Percentiles rank a stretch among this genome's conserved stretches.
Conservation (phyloP, 2,888 invertebrate species). For the Altica lythri region DNA sequence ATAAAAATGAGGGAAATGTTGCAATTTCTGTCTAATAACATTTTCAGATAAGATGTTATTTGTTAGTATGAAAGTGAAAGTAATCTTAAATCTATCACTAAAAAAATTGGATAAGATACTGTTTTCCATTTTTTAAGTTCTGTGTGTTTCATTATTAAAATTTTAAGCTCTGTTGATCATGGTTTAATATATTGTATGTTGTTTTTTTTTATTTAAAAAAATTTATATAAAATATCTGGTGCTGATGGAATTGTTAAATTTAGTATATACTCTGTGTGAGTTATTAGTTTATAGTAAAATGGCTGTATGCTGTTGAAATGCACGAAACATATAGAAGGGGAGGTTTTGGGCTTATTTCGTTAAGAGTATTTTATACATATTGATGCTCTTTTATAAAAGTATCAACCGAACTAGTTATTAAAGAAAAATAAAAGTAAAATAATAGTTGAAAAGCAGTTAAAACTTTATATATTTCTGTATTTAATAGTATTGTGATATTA, state of each 20-base stretch:
- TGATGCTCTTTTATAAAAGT: constrained; percentile 43
- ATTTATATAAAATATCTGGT: constrained; percentile 8
- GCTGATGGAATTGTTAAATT: constrained; percentile 20
- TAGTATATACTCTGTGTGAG: constrained; percentile 37
- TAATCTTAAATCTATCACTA: too few relatives aligned
- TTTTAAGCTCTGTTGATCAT: too few relatives aligned
- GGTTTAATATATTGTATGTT: too few relatives aligned
- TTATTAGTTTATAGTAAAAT: constrained; percentile 39
- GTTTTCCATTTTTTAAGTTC: too few relatives aligned
- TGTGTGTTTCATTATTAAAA: too few relatives aligned
- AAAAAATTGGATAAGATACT: too few relatives aligned
- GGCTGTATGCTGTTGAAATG: constrained; percentile 85
- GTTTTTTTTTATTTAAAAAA: constrained; percentile 2
- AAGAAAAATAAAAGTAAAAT: constrained; percentile 21
- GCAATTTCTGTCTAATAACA: too few relatives aligned
- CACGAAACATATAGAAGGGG: constrained; percentile 88
- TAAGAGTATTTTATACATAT: constrained; percentile 49
- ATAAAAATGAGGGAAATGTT: too few relatives aligned
- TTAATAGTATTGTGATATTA: constrained; percentile 31
- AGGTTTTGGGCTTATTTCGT: constrained; percentile 57
- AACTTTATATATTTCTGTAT: constrained; percentile 42
- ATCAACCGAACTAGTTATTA: constrained; percentile 41
- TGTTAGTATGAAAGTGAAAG: too few relatives aligned
- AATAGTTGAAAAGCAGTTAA: constrained; percentile 40
- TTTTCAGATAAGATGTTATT: too few relatives aligned